Percentiles rank a stretch among this genome's conserved stretches.
Conservation (phyloP, 2,797 vertebrate genomes). For the Novumbra hubbsi region DNA sequence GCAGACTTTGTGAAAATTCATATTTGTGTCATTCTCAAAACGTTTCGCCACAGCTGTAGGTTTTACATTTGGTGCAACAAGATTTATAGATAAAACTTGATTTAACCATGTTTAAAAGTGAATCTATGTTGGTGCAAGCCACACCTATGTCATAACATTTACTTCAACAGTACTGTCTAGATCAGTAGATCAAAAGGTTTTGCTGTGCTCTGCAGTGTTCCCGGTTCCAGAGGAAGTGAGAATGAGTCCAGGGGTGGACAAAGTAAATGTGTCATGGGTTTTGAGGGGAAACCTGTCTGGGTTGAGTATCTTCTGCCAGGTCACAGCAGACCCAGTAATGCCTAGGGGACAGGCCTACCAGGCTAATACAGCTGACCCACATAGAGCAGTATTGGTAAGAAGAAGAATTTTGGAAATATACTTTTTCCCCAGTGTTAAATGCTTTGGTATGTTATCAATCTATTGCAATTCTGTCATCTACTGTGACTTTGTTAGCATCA, state of each 20-base stretch:
- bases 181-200: no score
- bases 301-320: conserved; percentile 51
- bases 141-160: not conserved
- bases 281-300: conserved; percentile 41
- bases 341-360: not conserved
- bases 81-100: no score
- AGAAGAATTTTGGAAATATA: not conserved
- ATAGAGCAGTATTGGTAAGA: conserved; percentile 34
- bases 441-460: not conserved
- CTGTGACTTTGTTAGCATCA: conserved; percentile 25
- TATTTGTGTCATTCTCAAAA: no score
- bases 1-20: no score
- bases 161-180: not conserved
- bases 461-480: not conserved
- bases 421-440: not conserved
- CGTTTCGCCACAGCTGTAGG: no score
- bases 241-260: conserved; percentile 26
- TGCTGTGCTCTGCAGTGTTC: conserved; percentile 43
- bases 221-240: conserved; percentile 36
- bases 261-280: conserved; percentile 47
- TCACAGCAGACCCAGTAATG: conserved; percentile 27
- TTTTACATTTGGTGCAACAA: no score
- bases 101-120: no score
- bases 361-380: not conserved
- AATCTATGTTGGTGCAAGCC: no score